phyloP scores from a whole-genome alignment of 1,140 invertebrate genomes.

The Trypoxylus dichotomus region DNA sequence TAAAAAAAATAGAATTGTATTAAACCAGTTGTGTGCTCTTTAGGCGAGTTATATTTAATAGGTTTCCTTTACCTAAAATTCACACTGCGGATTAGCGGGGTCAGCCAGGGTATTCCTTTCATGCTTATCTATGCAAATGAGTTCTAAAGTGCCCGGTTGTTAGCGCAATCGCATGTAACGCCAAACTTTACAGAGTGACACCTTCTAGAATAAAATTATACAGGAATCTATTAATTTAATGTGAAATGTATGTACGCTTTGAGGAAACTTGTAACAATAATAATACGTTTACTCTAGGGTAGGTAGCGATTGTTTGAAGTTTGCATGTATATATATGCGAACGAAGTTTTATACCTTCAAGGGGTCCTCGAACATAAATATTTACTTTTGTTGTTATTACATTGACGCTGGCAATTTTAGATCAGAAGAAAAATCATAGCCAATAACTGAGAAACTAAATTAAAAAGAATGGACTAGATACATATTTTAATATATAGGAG shows the following conservation, averaged over 20 bases:
- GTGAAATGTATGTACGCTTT: not conserved
- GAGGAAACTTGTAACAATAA: not conserved
- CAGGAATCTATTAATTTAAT: not conserved
- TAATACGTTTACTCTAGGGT: not conserved
- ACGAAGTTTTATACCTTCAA: no score
- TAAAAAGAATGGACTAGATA: no score
- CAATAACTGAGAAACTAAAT: no score
- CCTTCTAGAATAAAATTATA: conserved; percentile 3
- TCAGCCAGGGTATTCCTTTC: conserved; percentile 5
- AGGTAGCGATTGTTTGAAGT: not conserved
- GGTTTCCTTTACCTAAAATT: not conserved
- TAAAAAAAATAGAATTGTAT: no score
- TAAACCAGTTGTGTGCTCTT: no score
- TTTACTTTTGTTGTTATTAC: no score
- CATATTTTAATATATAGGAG: no score
- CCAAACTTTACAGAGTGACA: not conserved
- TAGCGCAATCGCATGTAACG: not conserved
- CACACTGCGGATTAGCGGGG: not conserved
- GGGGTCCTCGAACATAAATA: no score
- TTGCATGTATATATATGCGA: no score
- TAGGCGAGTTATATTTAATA: no score
- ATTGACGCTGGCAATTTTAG: no score
- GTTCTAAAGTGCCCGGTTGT: not conserved
- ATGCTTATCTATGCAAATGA: conserved; percentile 20
- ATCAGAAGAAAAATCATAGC: no score